A percentile compares a stretch with the other conserved stretches of the same genome.
phyloP scores from a whole-genome alignment of 2,888 invertebrate species.

The Conistra vaccinii region DNA sequence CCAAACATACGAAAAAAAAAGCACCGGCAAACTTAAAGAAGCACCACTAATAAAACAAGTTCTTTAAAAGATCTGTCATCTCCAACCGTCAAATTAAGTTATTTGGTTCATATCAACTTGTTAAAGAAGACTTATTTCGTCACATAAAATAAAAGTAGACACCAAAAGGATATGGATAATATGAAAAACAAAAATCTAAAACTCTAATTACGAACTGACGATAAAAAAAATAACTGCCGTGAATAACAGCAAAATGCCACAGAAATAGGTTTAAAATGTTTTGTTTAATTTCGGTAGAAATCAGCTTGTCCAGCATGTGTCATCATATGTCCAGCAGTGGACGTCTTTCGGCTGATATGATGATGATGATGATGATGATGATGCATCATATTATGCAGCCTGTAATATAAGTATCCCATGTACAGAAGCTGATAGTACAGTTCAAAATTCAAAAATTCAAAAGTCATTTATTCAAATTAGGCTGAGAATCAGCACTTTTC shows the following conservation, averaged over 20 bases:
- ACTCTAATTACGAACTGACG: neutral
- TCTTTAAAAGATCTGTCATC: neutral
- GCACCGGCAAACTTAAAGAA: neutral
- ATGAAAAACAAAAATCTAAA: no score
- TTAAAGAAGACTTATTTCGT: neutral
- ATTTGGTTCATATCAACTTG: neutral
- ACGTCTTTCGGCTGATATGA: no score
- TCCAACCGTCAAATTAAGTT: neutral
- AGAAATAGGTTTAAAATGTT: neutral
- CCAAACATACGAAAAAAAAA: neutral
- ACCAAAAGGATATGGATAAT: constrained; percentile 11
- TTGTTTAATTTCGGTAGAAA: neutral
- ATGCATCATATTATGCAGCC: neutral
- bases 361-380: no score
- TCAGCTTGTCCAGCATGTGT: no score
- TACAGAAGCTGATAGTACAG: neutral
- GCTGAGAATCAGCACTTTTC: no score
- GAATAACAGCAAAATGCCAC: no score
- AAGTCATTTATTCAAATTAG: no score
- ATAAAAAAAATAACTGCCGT: neutral
- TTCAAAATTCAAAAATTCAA: no score
- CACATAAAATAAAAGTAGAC: neutral
- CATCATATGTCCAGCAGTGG: no score
- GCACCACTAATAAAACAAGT: neutral
- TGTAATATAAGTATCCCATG: neutral